A percentile compares a stretch with the other conserved stretches of the same genome.
phyloP scores from a whole-genome alignment of 64 coral and sea anemone species.

The Pachyseris speciosa region DNA sequence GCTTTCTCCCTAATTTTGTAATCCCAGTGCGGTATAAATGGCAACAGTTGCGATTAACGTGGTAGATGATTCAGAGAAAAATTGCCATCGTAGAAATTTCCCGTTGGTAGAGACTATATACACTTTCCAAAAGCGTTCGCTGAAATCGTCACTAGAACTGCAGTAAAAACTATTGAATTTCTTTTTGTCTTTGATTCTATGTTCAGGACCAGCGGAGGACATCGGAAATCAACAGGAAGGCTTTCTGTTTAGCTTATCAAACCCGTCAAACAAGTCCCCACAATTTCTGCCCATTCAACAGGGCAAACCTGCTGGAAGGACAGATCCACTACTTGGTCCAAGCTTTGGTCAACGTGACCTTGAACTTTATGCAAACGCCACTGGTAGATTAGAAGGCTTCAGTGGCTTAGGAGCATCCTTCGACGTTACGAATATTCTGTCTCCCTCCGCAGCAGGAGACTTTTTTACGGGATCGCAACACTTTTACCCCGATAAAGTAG shows the following conservation, averaged over 20 bases:
- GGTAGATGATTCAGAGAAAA: no score
- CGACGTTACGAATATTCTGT: not conserved
- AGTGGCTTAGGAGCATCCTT: constrained; percentile 24
- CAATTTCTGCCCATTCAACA: constrained; percentile 10
- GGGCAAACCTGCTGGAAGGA: not conserved
- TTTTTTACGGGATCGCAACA: constrained; percentile 18
- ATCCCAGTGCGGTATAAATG: no score
- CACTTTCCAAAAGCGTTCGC: no score
- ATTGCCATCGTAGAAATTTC: no score
- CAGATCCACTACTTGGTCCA: constrained; percentile 26
- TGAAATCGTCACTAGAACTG: no score
- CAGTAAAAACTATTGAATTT: not conserved
- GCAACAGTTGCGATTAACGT: no score
- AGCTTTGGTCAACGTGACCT: constrained; percentile 54
- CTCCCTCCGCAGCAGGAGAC: not conserved
- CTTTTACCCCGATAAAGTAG: constrained; percentile 50
- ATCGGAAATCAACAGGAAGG: constrained; percentile 22
- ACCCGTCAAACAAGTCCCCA: not conserved
- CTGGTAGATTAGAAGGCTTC: not conserved
- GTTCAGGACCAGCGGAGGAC: not conserved
- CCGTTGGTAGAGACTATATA: no score
- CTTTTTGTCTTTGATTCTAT: not conserved
- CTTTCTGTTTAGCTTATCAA: constrained; percentile 48
- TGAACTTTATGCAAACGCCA: constrained; percentile 1
- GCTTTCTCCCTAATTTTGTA: no score